These are phyloP conservation scores for Cosmopolites sordidus DNA, from an alignment of 2,888 invertebrate genomes.

Conservation along the genomic window DNA sequence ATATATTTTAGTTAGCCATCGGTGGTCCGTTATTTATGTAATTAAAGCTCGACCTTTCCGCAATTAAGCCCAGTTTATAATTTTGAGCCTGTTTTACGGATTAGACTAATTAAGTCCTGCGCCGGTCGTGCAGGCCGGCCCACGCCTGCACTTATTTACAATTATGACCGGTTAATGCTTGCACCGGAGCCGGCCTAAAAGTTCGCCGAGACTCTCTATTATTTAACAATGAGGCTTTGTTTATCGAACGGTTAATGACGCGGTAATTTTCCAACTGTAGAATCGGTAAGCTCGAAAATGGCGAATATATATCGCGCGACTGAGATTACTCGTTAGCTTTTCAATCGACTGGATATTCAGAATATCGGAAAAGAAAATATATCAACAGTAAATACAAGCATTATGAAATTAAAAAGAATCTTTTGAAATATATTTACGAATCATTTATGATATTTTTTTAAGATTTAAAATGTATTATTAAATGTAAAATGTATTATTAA, in stretches of 20 bases:
- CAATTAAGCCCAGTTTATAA: conserved; percentile 28
- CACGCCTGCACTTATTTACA: conserved; percentile 39
- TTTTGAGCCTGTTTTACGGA: conserved; percentile 38
- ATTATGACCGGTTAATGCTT: conserved; percentile 34
- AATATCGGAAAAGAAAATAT: too few species aligned
- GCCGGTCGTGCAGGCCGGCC: conserved; percentile 15
- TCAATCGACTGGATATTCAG: too few species aligned
- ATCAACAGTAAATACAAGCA: too few species aligned
- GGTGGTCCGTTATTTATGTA: conserved; percentile 32
- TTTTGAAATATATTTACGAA: too few species aligned
- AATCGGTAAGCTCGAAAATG: not conserved
- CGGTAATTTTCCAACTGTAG: not conserved
- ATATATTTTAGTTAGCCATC: conserved; percentile 23
- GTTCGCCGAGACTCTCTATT: conserved; percentile 19
- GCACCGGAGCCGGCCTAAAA: conserved; percentile 5
- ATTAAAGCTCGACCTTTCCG: conserved; percentile 29
- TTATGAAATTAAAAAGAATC: too few species aligned
- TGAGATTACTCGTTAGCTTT: too few species aligned
- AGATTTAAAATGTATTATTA: too few species aligned
- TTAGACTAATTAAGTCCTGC: conserved; percentile 38
- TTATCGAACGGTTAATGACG: conserved; percentile 13
- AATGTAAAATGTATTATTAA: too few species aligned
- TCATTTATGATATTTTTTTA: too few species aligned
- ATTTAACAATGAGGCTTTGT: conserved; percentile 22
- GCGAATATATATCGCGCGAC: too few species aligned